These are phyloP conservation scores for Philypnodon macrostomus DNA, from an alignment of 2,797 vertebrate genomes.

Conservation along the genomic window DNA sequence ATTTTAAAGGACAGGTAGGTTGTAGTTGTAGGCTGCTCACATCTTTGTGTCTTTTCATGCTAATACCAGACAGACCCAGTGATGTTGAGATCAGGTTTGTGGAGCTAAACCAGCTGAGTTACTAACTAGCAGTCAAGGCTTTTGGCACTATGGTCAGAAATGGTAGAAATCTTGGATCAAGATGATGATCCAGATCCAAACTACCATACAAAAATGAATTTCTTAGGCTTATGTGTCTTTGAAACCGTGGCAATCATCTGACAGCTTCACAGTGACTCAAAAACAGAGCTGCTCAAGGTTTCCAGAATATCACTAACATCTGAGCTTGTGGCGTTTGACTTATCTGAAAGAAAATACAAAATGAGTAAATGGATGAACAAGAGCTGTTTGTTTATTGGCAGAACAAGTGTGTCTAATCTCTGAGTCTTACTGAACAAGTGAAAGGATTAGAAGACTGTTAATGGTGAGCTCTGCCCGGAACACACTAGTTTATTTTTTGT, in stretches of 20 bases:
- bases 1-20: too few species aligned
- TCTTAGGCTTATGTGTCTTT: constrained; percentile 39
- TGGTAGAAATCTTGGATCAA: too few species aligned
- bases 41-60: too few species aligned
- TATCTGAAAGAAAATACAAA: constrained; percentile 36
- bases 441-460: constrained; percentile 37
- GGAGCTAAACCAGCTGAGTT: too few species aligned
- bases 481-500: constrained; percentile 10
- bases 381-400: constrained; percentile 44
- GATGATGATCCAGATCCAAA: too few species aligned
- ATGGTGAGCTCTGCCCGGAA: constrained; percentile 14
- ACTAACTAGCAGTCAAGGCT: too few species aligned
- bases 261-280: constrained; percentile 39
- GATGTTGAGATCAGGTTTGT: too few species aligned
- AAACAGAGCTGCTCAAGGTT: constrained; percentile 50
- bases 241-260: constrained; percentile 43
- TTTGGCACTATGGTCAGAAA: too few species aligned
- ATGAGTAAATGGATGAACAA: constrained; percentile 38
- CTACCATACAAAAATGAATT: too few species aligned
- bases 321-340: constrained; percentile 25
- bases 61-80: too few species aligned
- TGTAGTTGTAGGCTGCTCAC: too few species aligned
- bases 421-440: constrained; percentile 35
- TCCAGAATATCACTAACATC: constrained; percentile 33
- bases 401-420: constrained; percentile 46